Evolutionary conservation across 2,888 invertebrate species (phyloP).

Genomic region (Hoplodrina ambigua): DNA sequence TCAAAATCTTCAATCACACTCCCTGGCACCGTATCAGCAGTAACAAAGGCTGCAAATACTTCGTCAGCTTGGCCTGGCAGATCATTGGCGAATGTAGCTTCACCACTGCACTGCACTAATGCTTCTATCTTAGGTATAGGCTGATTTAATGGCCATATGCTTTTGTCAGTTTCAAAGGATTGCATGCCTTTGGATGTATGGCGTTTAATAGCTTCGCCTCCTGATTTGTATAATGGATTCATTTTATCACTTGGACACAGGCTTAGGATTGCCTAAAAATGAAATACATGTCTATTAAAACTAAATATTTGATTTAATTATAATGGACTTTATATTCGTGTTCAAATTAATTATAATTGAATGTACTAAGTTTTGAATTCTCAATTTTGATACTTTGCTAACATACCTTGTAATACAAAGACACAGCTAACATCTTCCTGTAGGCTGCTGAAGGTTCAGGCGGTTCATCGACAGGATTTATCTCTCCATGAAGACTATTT

Average conservation of each 20-base stretch:
- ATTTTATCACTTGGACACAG: constrained; percentile 68
- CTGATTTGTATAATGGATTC: constrained; percentile 63
- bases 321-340: no score
- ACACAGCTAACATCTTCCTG: constrained; percentile 90
- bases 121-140: constrained; percentile 92
- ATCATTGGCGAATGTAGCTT: constrained; percentile 92
- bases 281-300: neutral
- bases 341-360: no score
- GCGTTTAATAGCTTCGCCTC: constrained; percentile 61
- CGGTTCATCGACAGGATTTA: constrained; percentile 74
- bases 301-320: no score
- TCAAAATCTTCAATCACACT: constrained; percentile 89
- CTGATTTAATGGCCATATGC: constrained; percentile 92
- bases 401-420: constrained; percentile 90
- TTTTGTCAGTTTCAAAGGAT: constrained; percentile 91
- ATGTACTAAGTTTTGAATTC: neutral
- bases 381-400: neutral
- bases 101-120: constrained; percentile 91
- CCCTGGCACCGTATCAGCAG: constrained; percentile 87
- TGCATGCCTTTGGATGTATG: constrained; percentile 89
- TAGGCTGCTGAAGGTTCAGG: constrained; percentile 91
- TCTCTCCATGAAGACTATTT: constrained; percentile 69
- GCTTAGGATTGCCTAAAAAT: constrained; percentile 67
- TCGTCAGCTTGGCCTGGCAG: constrained; percentile 90
- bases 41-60: constrained; percentile 92